phyloP scores from a whole-genome alignment of 2,113 vertebrate genomes.

The Ictalurus furcatus region DNA sequence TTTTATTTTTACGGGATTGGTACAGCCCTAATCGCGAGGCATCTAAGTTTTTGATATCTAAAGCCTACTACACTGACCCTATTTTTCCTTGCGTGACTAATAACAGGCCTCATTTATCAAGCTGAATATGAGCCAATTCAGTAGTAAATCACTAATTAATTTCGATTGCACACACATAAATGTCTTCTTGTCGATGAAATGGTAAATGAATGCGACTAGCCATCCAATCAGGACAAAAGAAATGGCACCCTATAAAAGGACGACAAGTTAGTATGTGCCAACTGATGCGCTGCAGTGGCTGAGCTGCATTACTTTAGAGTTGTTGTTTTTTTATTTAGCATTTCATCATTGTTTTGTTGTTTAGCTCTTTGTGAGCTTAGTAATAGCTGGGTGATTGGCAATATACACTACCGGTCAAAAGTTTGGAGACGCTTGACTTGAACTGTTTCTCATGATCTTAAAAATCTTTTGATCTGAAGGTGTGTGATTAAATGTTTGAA shows the following conservation, averaged over 20 bases:
- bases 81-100: background rate
- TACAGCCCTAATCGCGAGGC: background rate
- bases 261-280: background rate
- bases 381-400: no score
- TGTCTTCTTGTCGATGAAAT: background rate
- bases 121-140: background rate
- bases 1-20: background rate
- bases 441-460: no score
- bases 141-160: background rate
- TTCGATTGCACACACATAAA: background rate
- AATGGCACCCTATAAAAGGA: background rate
- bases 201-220: background rate
- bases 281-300: background rate
- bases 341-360: background rate
- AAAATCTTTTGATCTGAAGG: no score
- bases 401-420: no score
- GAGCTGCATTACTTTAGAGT: background rate
- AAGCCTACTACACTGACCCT: background rate
- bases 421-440: no score
- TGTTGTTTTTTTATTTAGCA: background rate
- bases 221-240: background rate
- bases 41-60: background rate
- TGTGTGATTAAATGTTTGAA: no score
- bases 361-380: background rate
- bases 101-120: constrained; percentile 2